These are phyloP conservation scores for Choloepus didactylus DNA, from an alignment of 2,797 vertebrate species.

Conservation along the genomic window DNA sequence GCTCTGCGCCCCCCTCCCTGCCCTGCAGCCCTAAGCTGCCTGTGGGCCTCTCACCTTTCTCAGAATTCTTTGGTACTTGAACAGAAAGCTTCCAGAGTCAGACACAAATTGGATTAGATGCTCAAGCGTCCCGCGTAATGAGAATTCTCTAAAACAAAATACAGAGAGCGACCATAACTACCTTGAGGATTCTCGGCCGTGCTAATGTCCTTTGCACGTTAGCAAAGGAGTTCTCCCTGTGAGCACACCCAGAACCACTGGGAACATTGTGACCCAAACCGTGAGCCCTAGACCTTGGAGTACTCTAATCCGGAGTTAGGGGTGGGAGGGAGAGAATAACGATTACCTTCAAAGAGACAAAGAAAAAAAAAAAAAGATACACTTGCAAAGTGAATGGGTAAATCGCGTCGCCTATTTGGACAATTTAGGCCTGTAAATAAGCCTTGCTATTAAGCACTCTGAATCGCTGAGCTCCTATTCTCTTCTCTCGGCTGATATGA, in stretches of 20 bases:
- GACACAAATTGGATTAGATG: neutral
- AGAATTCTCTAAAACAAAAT: conserved; percentile 34
- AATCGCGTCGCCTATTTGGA: neutral
- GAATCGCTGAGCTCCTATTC: neutral
- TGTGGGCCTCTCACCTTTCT: conserved; percentile 42
- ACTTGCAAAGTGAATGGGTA: neutral
- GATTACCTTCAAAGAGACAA: neutral
- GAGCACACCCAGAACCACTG: neutral
- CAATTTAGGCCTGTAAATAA: neutral
- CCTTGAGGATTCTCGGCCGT: neutral
- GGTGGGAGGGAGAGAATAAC: neutral
- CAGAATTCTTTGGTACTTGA: conserved; percentile 84
- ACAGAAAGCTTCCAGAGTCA: conserved; percentile 21
- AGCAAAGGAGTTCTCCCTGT: neutral
- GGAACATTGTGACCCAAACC: neutral
- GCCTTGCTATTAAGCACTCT: neutral
- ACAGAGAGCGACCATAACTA: too few species aligned
- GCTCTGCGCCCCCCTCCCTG: neutral
- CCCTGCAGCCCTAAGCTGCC: neutral
- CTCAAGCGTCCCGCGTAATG: neutral
- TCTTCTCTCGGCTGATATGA: neutral
- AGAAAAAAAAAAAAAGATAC: neutral
- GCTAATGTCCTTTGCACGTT: neutral
- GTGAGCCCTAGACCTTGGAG: neutral
- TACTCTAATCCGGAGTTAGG: neutral